Evolutionary conservation across 2,113 vertebrate genomes (phyloP), one percentile per base, ranked within the genome.

Genomic region (Takifugu flavidus): DNA sequence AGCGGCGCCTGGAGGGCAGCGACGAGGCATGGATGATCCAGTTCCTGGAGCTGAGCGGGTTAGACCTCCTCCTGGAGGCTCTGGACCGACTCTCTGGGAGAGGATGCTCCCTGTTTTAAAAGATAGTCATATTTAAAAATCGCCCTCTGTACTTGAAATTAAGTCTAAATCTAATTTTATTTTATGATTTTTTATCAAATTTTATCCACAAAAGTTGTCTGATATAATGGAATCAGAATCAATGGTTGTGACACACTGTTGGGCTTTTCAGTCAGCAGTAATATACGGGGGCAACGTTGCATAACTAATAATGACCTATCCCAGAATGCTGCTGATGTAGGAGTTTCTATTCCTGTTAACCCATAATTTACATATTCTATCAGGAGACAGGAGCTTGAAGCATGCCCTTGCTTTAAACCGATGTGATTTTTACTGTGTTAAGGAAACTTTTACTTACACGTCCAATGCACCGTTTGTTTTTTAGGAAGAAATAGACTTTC

Each of bases 61-160:
- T 99, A 76, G 97, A 99, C 59, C 92, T 98, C 67, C 93, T 99
- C 46, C 89, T 99, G 43, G 96, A 98, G 79, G 97, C 96, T 3
- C 86, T 99, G 87, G 95, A 95, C 46, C 91, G 94, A 53, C 91
- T 99, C 51, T 98, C 96, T 0, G 96, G 96, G 4, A 89, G 96
- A 2, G 95, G 96, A 0, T 96, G 96, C 65, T 92, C 95, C 2
- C 92, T 45, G 1, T 49, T 7, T 25, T n/a, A 15, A 49, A 20
- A n/a, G 7, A 25, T 39, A 15, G 14, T 45, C 44, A 5, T 45
- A 45, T 45, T 45, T 39, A 39, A 10, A 39, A 20, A 20, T 20
- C 20, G 44, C 44, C 2, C 44, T 15, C 44, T n/a, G 20, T 20
- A 20, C 20, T 20, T 20, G 20, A 20, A 20, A 20, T 49, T 15